Conservation (phyloP, 2,888 invertebrate species). For the Ophion ellenae region DNA sequence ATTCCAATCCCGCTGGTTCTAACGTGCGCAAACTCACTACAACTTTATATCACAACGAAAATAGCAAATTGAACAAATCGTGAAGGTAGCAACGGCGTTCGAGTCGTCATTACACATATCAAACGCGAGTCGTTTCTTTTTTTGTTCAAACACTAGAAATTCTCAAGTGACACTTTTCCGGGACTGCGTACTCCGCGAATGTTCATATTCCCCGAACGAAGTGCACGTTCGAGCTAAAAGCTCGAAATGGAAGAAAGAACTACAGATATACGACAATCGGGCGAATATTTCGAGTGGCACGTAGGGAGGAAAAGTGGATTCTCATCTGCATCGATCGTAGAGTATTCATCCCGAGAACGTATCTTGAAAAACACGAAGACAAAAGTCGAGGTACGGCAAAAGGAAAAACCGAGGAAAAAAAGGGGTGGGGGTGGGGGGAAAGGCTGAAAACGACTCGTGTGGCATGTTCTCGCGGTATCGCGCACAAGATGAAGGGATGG, state of each 20-base stretch:
- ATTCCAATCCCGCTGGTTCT: too few species aligned
- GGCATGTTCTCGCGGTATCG: neutral
- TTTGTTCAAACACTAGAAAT: too few species aligned
- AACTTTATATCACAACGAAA: too few species aligned
- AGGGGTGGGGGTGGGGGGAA: neutral
- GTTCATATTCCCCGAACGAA: neutral
- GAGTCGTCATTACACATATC: too few species aligned
- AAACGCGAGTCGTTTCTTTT: too few species aligned
- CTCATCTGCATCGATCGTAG: conserved; percentile 55
- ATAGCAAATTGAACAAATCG: too few species aligned
- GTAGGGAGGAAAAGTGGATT: conserved; percentile 41
- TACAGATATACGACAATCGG: conserved; percentile 22
- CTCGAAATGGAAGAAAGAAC: conserved; percentile 24
- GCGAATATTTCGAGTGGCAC: conserved; percentile 43
- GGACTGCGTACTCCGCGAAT: too few species aligned
- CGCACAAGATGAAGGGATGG: neutral
- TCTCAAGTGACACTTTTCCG: too few species aligned
- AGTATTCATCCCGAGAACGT: conserved; percentile 16
- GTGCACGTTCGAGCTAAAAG: conserved; percentile 20
- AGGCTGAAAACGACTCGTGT: conserved; percentile 39
- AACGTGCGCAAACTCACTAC: too few species aligned
- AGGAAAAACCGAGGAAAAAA: neutral
- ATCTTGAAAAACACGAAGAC: conserved; percentile 47
- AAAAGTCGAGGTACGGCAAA: conserved; percentile 6
- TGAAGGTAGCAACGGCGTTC: too few species aligned